Evolutionary conservation across 2,113 vertebrate species (phyloP), one percentile per base, ranked within the genome.

Genomic region (Aegithalos caudatus): DNA sequence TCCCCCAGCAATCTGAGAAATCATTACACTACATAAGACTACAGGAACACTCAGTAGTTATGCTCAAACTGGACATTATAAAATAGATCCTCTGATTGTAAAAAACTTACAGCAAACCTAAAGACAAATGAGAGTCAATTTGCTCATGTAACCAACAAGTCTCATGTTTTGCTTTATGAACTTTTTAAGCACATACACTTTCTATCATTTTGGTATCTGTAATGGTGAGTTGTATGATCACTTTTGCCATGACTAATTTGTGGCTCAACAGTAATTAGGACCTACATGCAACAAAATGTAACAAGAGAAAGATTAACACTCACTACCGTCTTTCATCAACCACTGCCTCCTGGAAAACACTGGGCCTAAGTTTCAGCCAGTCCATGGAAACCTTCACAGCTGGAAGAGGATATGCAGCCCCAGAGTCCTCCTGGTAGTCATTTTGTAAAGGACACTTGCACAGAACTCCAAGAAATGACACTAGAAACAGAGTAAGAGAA

Each of bases 351-450:
- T 98, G 98, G 95, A 99, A 99, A 88, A 99, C 97, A 78, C 98
- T 98, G 86, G 99, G 98, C 77, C 99, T 98, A 91, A 99, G 99
- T 56, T 98, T 98, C 93, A 99, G 98, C 99, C 99, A 99, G 95
- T 99, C 99, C 98, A 99, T 98, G 16, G 99, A 99, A 81, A 99
- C 98, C 96, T 99, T 99, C 96, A 99, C 98, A 80, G 99, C 99
- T 54, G 99, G 99, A 69, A 99, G 98, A 35, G 99, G 99, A 90
- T 99, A 99, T 35, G 99, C 98, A 67, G 98, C 98, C 96, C 98
- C 98, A 73, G 98, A 98, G 88, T 99, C 99, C 96, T 99, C 99
- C 14, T 98, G 98, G 97, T 98, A 98, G 92, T 98, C 98, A 29
- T 98, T 99, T 93, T 99, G 98, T 94, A 99, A 98, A 78, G 98